These are phyloP conservation scores for Eriocheir sinensis DNA, from an alignment of 1,140 invertebrate genomes.

Conservation along the genomic window DNA sequence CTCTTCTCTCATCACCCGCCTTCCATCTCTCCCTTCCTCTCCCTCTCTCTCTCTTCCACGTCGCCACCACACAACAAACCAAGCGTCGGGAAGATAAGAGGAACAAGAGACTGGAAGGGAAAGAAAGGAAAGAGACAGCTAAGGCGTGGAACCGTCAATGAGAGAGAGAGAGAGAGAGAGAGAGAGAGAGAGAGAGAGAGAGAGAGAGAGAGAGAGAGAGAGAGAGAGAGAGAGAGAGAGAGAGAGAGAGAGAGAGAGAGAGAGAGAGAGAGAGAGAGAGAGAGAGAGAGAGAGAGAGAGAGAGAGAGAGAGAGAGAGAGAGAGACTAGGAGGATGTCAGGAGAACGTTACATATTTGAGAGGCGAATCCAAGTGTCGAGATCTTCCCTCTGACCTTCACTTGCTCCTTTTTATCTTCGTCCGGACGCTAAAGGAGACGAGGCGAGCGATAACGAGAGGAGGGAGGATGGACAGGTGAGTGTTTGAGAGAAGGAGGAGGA, in stretches of 20 bases:
- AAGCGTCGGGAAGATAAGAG: conserved; percentile 11
- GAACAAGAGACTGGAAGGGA: neutral
- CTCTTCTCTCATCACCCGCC: neutral
- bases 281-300: neutral
- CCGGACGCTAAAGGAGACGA: neutral
- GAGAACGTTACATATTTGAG: conserved; percentile 66
- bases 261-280: neutral
- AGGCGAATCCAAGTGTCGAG: conserved; percentile 12
- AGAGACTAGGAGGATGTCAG: conserved; percentile 48
- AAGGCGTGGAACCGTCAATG: neutral
- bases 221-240: neutral
- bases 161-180: neutral
- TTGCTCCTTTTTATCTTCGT: conserved; percentile 56
- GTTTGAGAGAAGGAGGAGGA: neutral
- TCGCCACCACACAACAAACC: conserved; percentile 9
- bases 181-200: neutral
- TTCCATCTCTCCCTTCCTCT: neutral
- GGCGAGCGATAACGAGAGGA: conserved; percentile 48
- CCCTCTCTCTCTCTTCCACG: neutral
- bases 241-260: neutral
- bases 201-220: neutral
- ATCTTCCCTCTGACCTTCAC: conserved; percentile 52
- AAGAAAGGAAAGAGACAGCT: conserved; percentile 13
- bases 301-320: neutral
- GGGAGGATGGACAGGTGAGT: neutral